These are phyloP conservation scores for Accipiter virgatus DNA, from an alignment of 2,113 vertebrate species.

Conservation along the genomic window DNA sequence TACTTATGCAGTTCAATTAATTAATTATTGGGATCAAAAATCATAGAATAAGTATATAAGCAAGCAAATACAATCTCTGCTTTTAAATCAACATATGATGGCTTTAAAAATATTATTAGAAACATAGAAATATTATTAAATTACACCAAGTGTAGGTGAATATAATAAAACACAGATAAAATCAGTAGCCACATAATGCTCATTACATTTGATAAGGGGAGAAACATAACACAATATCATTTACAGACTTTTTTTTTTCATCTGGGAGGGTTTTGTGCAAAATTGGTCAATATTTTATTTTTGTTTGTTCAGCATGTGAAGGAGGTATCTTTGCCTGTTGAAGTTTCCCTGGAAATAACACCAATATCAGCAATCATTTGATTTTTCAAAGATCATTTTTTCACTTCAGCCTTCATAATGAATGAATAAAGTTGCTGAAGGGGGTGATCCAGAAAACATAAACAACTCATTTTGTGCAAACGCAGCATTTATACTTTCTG, in stretches of 20 bases:
- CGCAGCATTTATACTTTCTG: not conserved
- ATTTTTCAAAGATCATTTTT: conserved; percentile 29
- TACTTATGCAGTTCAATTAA: not conserved
- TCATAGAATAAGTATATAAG: not conserved
- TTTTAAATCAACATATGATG: not conserved
- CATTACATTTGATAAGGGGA: not conserved
- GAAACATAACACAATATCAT: not conserved
- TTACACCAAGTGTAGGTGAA: not conserved
- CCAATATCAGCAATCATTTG: not conserved
- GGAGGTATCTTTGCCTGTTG: not conserved
- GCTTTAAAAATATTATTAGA: not conserved
- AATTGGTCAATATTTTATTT: not conserved
- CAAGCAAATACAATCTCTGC: not conserved
- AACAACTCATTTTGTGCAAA: conserved; percentile 18
- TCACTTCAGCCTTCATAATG: not conserved
- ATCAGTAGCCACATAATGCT: not conserved
- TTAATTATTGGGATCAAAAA: not conserved
- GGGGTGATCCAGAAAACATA: not conserved
- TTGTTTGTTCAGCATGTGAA: not conserved
- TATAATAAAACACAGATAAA: not conserved
- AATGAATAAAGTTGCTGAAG: not conserved
- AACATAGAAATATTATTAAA: not conserved
- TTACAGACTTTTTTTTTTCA: not conserved
- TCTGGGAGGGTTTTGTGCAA: not conserved
- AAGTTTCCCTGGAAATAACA: not conserved